phyloP scores from a whole-genome alignment of 2,113 vertebrate species.

The Festucalex cinctus region DNA sequence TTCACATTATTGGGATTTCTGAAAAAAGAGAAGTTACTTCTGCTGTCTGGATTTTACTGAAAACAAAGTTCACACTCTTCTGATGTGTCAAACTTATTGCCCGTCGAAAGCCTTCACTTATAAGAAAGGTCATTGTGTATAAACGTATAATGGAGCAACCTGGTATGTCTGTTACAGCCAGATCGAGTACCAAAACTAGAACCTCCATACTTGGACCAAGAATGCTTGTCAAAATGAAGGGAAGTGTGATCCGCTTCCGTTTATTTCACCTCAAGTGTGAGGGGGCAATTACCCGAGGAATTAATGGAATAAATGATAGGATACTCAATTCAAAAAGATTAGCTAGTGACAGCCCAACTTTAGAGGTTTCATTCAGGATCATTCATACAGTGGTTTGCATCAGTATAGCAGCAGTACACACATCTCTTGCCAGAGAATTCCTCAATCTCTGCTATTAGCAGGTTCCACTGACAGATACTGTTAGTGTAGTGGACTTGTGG shows the following conservation, averaged over 20 bases:
- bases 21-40: neutral
- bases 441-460: neutral
- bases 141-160: constrained; percentile 9
- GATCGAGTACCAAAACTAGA: neutral
- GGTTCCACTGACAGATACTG: constrained; percentile 1
- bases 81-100: neutral
- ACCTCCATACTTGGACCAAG: neutral
- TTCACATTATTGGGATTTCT: neutral
- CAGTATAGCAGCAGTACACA: too few relatives aligned
- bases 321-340: too few relatives aligned
- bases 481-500: constrained; percentile 5
- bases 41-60: neutral
- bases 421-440: too few relatives aligned
- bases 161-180: neutral
- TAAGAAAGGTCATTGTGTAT: constrained; percentile 10
- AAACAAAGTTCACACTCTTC: neutral
- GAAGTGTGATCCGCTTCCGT: neutral
- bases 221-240: neutral
- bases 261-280: constrained; percentile 6
- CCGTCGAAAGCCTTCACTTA: too few relatives aligned
- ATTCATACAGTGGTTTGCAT: too few relatives aligned
- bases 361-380: too few relatives aligned
- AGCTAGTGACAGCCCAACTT: too few relatives aligned
- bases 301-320: too few relatives aligned
- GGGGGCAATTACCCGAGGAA: too few relatives aligned